phyloP scores from a whole-genome alignment of 1,140 invertebrate genomes.

The Nymphalis io region DNA sequence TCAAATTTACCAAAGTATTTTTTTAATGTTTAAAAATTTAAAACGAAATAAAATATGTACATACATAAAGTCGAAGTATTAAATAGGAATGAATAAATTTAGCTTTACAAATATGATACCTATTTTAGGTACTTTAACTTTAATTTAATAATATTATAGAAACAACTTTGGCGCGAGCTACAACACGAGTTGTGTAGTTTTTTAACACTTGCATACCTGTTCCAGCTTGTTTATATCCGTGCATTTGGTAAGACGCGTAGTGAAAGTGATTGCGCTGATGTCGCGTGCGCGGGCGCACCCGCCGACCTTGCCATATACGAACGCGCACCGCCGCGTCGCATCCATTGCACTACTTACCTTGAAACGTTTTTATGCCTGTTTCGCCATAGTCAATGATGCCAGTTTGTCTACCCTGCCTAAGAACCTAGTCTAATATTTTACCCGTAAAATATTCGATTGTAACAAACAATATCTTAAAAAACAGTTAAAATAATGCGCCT shows the following conservation, averaged over 20 bases:
- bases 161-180: not conserved
- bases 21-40: not conserved
- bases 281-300: slow-evolving; percentile 69
- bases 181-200: slow-evolving; percentile 15
- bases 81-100: not conserved
- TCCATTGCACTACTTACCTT: slow-evolving; percentile 59
- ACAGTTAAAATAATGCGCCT: not conserved
- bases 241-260: slow-evolving; percentile 76
- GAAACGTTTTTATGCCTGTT: slow-evolving; percentile 55
- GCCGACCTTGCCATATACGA: slow-evolving; percentile 77
- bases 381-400: slow-evolving; percentile 45
- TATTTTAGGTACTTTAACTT: not conserved
- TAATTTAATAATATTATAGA: slow-evolving; percentile 3
- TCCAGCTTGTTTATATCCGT: slow-evolving; percentile 57
- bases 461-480: slow-evolving; percentile 1
- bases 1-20: no score
- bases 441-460: not conserved
- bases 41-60: no score
- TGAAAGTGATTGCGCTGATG: slow-evolving; percentile 75
- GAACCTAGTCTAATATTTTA: not conserved
- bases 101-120: not conserved
- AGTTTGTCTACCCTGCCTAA: slow-evolving; percentile 23
- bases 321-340: slow-evolving; percentile 42
- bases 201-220: slow-evolving; percentile 26
- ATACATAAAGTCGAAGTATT: no score